These are phyloP conservation scores for Sinonovacula constricta DNA, from an alignment of 1,140 invertebrate species.

Conservation along the genomic window DNA sequence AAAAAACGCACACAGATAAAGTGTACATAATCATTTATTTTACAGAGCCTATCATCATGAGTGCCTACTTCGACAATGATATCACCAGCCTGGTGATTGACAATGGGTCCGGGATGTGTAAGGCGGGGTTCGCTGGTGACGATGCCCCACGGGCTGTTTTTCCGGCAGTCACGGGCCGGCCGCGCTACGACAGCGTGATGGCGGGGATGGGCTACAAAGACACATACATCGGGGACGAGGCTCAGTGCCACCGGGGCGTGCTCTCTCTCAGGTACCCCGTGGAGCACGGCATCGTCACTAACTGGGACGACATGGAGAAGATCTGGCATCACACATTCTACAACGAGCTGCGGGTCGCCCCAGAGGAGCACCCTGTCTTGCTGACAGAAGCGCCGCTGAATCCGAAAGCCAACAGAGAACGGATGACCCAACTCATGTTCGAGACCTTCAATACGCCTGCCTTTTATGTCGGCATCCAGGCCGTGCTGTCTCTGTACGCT, in stretches of 20 bases:
- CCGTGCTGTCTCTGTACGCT: conserved; percentile 93
- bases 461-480: conserved; percentile 95
- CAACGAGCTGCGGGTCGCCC: conserved; percentile 94
- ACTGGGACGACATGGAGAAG: conserved; percentile 89
- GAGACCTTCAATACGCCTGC: conserved; percentile 90
- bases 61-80: no score
- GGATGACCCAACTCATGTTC: conserved; percentile 87
- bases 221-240: conserved; percentile 78
- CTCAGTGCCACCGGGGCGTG: conserved; percentile 85
- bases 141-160: conserved; percentile 93
- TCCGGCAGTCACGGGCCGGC: conserved; percentile 90
- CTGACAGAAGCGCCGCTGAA: conserved; percentile 72
- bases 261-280: conserved; percentile 75
- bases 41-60: no score
- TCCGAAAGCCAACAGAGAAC: conserved; percentile 82
- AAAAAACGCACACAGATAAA: no score
- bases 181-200: conserved; percentile 82
- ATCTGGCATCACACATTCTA: conserved; percentile 87
- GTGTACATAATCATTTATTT: no score
- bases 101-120: conserved; percentile 94
- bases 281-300: conserved; percentile 80
- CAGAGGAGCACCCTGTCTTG: conserved; percentile 21
- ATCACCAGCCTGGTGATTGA: conserved; percentile 92
- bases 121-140: conserved; percentile 94
- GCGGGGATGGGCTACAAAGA: conserved; percentile 52